Conservation (phyloP, 2,797 vertebrate genomes). For the Phalanger gymnotis region DNA sequence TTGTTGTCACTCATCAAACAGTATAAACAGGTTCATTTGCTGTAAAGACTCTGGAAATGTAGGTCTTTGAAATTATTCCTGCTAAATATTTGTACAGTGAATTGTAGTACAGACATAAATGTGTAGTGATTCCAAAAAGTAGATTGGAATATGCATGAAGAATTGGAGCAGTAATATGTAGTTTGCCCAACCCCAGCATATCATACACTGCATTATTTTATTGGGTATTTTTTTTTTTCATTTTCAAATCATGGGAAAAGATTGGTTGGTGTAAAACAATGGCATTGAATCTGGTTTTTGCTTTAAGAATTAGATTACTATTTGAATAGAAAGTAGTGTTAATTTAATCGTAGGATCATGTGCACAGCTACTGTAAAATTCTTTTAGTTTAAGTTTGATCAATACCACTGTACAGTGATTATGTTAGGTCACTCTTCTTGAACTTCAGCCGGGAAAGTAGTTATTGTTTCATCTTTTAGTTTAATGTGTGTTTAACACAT, state of each 20-base stretch:
- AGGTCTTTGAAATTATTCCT: slow-evolving; percentile 75
- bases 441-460: not conserved
- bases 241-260: slow-evolving; percentile 26
- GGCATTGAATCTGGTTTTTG: not conserved
- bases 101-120: slow-evolving; percentile 72
- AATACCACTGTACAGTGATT: not conserved
- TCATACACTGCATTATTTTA: not conserved
- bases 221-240: not conserved
- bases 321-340: not conserved
- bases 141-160: slow-evolving; percentile 68
- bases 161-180: slow-evolving; percentile 33
- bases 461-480: not conserved
- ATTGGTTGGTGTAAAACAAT: not conserved
- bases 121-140: slow-evolving; percentile 63
- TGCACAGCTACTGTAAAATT: slow-evolving; percentile 11
- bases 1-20: slow-evolving; percentile 61
- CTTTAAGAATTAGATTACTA: slow-evolving; percentile 29
- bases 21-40: slow-evolving; percentile 76
- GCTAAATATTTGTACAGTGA: slow-evolving; percentile 77
- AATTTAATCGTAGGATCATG: not conserved
- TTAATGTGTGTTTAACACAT: not conserved
- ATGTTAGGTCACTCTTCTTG: slow-evolving; percentile 33
- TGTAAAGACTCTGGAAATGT: slow-evolving; percentile 69
- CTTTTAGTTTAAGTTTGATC: not conserved
- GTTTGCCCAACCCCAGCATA: not conserved